Evolutionary conservation across 2,888 invertebrate species (phyloP), one percentile per base, ranked within the genome.

Genomic region (Nomada ruficornis): DNA sequence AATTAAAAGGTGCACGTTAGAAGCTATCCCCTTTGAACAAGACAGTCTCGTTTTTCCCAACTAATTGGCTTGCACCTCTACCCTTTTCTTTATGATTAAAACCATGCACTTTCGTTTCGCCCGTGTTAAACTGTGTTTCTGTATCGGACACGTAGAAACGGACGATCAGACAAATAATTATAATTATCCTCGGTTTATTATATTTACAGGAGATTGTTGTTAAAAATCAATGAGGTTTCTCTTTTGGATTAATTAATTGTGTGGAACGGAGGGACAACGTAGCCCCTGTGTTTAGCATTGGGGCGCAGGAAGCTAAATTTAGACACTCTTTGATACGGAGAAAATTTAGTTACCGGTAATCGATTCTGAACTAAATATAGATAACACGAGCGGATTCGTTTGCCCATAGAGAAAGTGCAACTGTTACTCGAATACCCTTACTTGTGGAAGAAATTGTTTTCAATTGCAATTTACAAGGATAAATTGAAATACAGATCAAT

Each of bases 81-180:
- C 42, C n/a, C 64, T 72, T 72, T 64, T 72, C 64, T 64, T 64
- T 72, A 55, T 26, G 72, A 72, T 64, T 64, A 54, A 18, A 23
- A 11, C 29, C 26, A 36, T 36, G 36, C 7, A 7, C 15, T 50
- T 50, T 50, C 18, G 50, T 50, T 50, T 29, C 29, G 5, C 29
- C 7, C 29, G 29, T 7, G 29, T 5, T 7, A 29, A 29, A 29
- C 29, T 29, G 7, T 0, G 29, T 7, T 29, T 29, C 29, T 7
- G 29, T 29, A 5, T 29, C 29, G 29, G 7, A 26, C 26, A 26
- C 26, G 26, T 2, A 26, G 26, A 26, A 26, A 26, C 2, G 26
- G 26, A 29, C 29, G 29, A 29, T 29, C 7, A 29, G 29, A 29
- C 36, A 7, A 7, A 36, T 50, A 50, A 50, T 50, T 50, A 5